Conservation (phyloP, 1,140 invertebrate genomes). For the Lepeophtheirus salmonis region DNA sequence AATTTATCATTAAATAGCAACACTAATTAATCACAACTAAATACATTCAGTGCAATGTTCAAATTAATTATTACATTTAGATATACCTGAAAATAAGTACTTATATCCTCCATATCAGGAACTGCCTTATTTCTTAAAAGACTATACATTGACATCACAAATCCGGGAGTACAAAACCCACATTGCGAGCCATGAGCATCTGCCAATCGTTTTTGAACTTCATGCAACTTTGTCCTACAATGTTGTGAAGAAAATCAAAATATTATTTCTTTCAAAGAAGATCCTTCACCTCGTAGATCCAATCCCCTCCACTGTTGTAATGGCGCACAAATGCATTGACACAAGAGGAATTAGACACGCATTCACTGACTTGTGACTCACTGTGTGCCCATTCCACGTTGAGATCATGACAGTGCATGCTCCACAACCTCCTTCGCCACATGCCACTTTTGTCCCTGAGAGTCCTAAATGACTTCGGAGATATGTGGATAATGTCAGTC, state of each 20-base stretch:
- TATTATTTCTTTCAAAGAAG: background rate
- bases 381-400: constrained; percentile 26
- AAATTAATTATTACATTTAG: too few relatives aligned
- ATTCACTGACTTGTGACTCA: constrained; percentile 62
- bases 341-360: constrained; percentile 68
- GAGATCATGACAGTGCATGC: background rate
- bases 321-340: constrained; percentile 56
- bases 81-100: constrained; percentile 25
- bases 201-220: constrained; percentile 21
- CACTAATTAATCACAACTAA: too few relatives aligned
- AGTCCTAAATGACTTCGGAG: background rate
- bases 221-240: constrained; percentile 2
- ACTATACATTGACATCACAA: constrained; percentile 30
- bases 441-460: background rate
- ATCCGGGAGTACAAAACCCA: constrained; percentile 30
- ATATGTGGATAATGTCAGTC: background rate
- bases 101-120: constrained; percentile 25
- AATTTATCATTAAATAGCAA: too few relatives aligned
- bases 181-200: constrained; percentile 29
- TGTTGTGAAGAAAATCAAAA: constrained; percentile 27
- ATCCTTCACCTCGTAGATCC: constrained; percentile 33
- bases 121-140: constrained; percentile 26
- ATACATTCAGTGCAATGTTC: too few relatives aligned
- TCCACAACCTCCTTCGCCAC: constrained; percentile 1
- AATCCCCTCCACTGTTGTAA: constrained; percentile 66